These are phyloP conservation scores for Sarotherodon lohbergeri DNA, from an alignment of 2,113 vertebrate genomes.

Conservation along the genomic window DNA sequence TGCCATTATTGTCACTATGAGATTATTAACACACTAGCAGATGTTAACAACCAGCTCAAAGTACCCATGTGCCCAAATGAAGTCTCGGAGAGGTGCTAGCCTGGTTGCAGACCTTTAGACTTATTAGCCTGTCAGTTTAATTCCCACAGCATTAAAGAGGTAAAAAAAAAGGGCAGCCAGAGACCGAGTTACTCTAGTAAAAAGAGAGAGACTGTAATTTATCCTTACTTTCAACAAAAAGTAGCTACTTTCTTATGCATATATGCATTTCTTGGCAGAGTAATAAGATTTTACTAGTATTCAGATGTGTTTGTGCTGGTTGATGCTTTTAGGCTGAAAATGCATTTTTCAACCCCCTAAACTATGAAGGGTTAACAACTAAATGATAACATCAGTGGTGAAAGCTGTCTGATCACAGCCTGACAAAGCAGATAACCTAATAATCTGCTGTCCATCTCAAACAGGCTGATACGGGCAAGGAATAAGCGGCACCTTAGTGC, in stretches of 20 bases:
- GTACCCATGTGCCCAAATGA: background rate
- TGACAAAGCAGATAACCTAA: background rate
- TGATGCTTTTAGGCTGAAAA: background rate
- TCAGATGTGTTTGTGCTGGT: background rate
- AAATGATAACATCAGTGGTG: background rate
- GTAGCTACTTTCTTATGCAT: background rate
- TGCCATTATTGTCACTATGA: background rate
- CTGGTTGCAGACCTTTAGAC: background rate
- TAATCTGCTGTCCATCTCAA: background rate
- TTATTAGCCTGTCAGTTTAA: background rate
- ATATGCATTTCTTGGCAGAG: background rate
- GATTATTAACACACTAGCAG: background rate
- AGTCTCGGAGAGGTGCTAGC: background rate
- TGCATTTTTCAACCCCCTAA: background rate
- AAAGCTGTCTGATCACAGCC: background rate
- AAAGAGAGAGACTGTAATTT: background rate
- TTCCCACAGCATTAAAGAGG: background rate
- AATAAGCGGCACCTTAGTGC: background rate
- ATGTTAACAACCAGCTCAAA: background rate
- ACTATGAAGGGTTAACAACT: background rate
- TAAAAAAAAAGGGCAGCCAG: background rate
- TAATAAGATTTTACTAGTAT: background rate
- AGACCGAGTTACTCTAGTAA: rapidly evolving
- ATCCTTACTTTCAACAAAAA: background rate
- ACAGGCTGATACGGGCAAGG: background rate